These are phyloP conservation scores for Agrilus planipennis DNA, from an alignment of 1,140 invertebrate genomes.

Conservation along the genomic window DNA sequence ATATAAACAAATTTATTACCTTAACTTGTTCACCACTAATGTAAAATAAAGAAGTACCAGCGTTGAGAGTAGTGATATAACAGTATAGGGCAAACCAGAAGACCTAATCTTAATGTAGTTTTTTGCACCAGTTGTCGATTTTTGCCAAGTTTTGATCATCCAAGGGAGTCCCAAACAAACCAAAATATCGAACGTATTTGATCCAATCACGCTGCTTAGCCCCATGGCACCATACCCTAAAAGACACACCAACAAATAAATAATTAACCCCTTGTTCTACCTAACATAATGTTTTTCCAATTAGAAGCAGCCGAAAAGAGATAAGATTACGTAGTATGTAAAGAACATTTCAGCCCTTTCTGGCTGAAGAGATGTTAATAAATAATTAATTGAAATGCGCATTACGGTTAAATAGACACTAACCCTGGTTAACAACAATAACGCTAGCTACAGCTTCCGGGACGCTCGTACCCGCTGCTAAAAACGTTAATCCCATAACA, in stretches of 20 bases:
- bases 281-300: too few species aligned
- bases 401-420: too few species aligned
- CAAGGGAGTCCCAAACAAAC: conserved; percentile 76
- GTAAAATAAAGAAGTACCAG: conserved; percentile 61
- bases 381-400: too few species aligned
- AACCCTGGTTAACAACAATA: conserved; percentile 65
- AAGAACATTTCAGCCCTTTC: too few species aligned
- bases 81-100: conserved; percentile 65
- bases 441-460: conserved; percentile 75
- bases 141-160: conserved; percentile 69
- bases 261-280: too few species aligned
- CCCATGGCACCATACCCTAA: conserved; percentile 80
- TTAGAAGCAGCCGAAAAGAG: too few species aligned
- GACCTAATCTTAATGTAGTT: conserved; percentile 69
- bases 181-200: conserved; percentile 79
- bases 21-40: conserved; percentile 64
- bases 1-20: conserved; percentile 25
- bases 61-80: conserved; percentile 64
- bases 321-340: too few species aligned
- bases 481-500: conserved; percentile 74
- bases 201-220: conserved; percentile 80
- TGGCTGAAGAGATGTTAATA: too few species aligned
- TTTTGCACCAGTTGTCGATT: conserved; percentile 52
- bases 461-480: conserved; percentile 73
- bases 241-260: too few species aligned